Evolutionary conservation across 1,140 invertebrate species (phyloP).

Genomic region (Hormaphis cornu): DNA sequence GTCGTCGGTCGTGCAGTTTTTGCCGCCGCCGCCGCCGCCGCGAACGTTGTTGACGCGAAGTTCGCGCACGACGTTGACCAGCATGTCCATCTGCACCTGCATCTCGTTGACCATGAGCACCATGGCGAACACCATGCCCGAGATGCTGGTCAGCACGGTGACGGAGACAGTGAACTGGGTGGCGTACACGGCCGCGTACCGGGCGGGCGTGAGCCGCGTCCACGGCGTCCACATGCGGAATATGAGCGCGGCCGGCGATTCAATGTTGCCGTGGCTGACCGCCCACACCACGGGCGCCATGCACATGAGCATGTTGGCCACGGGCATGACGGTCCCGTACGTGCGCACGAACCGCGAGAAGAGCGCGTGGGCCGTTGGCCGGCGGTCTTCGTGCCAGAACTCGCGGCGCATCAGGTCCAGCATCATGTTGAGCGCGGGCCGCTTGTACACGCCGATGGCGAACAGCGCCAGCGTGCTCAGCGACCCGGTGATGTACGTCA

Average conservation of each 20-base stretch:
- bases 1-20: neutral
- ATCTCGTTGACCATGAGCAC: neutral
- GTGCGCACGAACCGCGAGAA: neutral
- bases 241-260: neutral
- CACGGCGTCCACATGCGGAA: conserved; percentile 11
- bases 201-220: neutral
- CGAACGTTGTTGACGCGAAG: neutral
- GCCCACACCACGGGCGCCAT: neutral
- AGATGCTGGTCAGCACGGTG: neutral
- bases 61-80: neutral
- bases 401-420: neutral
- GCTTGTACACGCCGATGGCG: neutral
- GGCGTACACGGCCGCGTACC: neutral
- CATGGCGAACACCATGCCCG: conserved; percentile 2
- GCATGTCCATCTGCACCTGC: neutral
- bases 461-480: neutral
- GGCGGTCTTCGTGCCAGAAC: neutral
- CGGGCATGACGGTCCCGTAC: neutral
- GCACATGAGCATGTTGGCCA: neutral
- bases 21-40: neutral
- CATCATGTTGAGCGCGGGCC: neutral
- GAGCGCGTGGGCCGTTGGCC: neutral
- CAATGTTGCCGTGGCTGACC: neutral
- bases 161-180: neutral
- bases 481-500: neutral